Conservation (phyloP, 2,113 vertebrate species). For the Actinemys pallida region DNA sequence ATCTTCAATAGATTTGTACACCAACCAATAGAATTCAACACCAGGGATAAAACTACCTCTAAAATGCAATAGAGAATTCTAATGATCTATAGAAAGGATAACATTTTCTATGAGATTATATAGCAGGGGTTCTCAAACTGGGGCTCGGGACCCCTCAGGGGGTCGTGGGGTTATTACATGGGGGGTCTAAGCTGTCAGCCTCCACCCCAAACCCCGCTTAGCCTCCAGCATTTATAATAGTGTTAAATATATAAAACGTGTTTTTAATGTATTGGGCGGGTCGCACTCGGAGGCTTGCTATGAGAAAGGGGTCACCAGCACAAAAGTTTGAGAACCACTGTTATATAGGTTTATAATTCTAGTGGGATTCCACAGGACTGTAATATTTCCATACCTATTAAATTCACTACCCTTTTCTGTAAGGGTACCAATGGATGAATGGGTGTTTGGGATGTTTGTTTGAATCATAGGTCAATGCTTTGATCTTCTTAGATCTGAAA, state of each 20-base stretch:
- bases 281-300: too few relatives aligned
- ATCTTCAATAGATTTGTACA: neutral
- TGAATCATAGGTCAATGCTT: neutral
- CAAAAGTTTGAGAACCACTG: too few relatives aligned
- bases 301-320: too few relatives aligned
- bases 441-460: neutral
- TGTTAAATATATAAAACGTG: too few relatives aligned
- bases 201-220: too few relatives aligned
- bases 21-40: neutral
- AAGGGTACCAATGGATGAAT: neutral
- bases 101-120: neutral
- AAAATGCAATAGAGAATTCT: too few relatives aligned
- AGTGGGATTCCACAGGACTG: neutral
- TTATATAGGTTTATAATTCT: neutral
- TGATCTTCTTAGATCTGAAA: neutral
- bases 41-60: neutral
- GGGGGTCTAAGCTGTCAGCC: too few relatives aligned
- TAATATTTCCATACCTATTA: neutral
- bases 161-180: too few relatives aligned
- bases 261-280: too few relatives aligned
- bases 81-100: neutral
- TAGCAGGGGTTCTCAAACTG: too few relatives aligned
- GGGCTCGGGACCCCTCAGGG: too few relatives aligned
- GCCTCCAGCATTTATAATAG: too few relatives aligned
- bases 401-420: neutral